Base-by-base conservation (phyloP, 2,888 invertebrate species). In the Nomada ferruginata region DNA sequence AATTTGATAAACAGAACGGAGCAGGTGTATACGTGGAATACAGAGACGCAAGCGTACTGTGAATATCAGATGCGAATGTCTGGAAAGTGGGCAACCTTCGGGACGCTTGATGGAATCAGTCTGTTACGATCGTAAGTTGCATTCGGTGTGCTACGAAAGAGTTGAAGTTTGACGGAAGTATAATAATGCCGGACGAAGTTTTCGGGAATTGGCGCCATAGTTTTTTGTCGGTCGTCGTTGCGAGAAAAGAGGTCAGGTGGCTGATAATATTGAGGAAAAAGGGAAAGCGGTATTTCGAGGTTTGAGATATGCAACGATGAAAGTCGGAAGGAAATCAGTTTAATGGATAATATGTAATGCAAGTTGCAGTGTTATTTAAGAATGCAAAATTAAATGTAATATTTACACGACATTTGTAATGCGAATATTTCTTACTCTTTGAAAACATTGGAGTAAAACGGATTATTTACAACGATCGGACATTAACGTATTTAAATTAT, bases 1-100 rank as follows among this genome's bases (percentile, higher is more conserved):
- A 61, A 66, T 74, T 61, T 61, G 61, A 68, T 73, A 73, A 73
- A 55, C 68, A 55, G 53, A 60, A 20, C 59, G 50, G n/a, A 9
- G 47, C 29, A 26, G 75, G 23, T 65, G 50, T 36, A 29, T 20
- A 59, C 13, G 64, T n/a, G 64, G 9, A 75, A 42, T 23, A 44
- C 20, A 60, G 61, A 47, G 15, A 15, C 23, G 18, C 44, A 29
- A 52, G 50, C 15, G 44, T 7, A 47, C 15, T 11, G 44, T 47
- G 60, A 47, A 50, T 23, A 15, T n/a, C 7, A 36, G 7, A 36
- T 11, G 44, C 18, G 60, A 47, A 50, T 23, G 15, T 26, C 50
- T 20, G 10, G 42, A 42, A 52, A 61, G 71, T 42, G 36, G 52
- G 18, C 29, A 23, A 52, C 36, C 52, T 52, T 20, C 59, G 29